Conservation (phyloP, 1,140 invertebrate genomes). For the Charaxes varanes region DNA sequence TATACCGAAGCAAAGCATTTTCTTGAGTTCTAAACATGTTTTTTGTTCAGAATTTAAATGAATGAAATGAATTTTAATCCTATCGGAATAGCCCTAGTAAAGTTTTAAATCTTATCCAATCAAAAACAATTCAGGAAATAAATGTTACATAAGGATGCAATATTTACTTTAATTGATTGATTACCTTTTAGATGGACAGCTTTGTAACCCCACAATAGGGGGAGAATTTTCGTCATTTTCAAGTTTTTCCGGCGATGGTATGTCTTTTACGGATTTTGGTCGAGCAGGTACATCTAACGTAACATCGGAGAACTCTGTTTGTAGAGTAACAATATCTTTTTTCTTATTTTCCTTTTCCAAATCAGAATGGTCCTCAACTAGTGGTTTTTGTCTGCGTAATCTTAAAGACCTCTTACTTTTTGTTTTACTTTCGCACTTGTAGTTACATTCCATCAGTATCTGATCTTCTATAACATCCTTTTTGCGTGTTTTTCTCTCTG, state of each 20-base stretch:
- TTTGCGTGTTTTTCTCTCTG: conserved; percentile 14
- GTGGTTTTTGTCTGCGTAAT: conserved; percentile 33
- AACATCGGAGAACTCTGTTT: conserved; percentile 51
- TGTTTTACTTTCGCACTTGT: conserved; percentile 28
- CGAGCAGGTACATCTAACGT: conserved; percentile 40
- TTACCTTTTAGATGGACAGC: conserved; percentile 65
- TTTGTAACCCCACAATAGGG: conserved; percentile 37
- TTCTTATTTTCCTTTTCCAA: conserved; percentile 29
- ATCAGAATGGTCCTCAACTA: conserved; percentile 20
- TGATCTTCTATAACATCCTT: conserved; percentile 20
- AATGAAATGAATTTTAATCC: conserved; percentile 1
- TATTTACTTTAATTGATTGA: no score
- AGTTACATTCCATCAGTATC: conserved; percentile 25
- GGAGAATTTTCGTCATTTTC: conserved; percentile 39
- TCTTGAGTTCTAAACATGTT: no score
- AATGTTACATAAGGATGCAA: no score
- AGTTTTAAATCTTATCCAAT: no score
- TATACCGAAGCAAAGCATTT: no score
- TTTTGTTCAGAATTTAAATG: no score
- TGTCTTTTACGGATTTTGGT: conserved; percentile 35
- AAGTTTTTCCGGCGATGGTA: conserved; percentile 41
- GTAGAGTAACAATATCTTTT: conserved; percentile 55
- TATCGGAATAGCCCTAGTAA: neutral
- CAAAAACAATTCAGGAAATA: no score
- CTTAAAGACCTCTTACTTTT: conserved; percentile 32